A percentile compares a stretch with the other conserved stretches of the same genome.
Conservation (phyloP, 2,888 invertebrate genomes). For the Therioaphis trifolii region DNA sequence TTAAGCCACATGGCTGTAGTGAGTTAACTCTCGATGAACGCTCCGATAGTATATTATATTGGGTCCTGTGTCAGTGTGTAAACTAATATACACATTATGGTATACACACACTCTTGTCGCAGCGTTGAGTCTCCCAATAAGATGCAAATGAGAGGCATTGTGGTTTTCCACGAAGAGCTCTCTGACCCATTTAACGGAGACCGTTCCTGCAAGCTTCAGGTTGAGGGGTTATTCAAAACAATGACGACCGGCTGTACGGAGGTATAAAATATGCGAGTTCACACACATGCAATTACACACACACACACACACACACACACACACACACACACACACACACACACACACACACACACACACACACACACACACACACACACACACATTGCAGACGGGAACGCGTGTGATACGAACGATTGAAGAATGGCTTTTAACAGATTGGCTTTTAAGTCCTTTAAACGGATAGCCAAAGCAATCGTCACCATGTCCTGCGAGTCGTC, state of each 20-base stretch:
- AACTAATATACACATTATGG: neutral
- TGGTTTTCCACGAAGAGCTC: conserved; percentile 39
- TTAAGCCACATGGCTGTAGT: conserved; percentile 4
- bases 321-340: conserved; percentile 1
- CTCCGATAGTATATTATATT: neutral
- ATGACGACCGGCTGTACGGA: neutral
- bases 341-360: neutral
- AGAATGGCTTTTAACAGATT: no score
- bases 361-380: no score
- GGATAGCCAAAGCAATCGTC: no score
- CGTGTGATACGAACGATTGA: no score
- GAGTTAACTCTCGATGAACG: conserved; percentile 24
- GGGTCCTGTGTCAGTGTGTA: neutral
- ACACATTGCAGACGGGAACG: no score
- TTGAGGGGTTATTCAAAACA: neutral
- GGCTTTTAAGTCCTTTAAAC: conserved; percentile 62
- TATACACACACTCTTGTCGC: neutral
- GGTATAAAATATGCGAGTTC: no score
- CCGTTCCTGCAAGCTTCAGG: neutral
- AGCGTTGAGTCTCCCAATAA: conserved; percentile 29
- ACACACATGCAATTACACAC: conserved; percentile 25
- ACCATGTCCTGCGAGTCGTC: no score
- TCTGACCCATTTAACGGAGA: conserved; percentile 36
- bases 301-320: conserved; percentile 6
- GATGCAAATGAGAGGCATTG: conserved; percentile 59